Conservation (phyloP, 2,113 vertebrate genomes). For the Taxidea taxus region DNA sequence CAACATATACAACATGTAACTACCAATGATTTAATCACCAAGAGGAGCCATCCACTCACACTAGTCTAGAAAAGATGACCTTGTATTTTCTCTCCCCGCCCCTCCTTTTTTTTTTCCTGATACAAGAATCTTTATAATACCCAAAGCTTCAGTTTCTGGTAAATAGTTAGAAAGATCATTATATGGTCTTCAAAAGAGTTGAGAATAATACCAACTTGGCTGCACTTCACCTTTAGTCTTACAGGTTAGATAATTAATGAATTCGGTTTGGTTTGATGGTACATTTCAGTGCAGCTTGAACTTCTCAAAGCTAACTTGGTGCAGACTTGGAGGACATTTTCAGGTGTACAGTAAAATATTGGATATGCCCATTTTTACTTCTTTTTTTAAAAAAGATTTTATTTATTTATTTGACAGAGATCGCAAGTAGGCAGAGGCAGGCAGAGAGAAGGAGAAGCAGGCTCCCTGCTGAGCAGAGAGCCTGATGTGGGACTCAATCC, state of each 20-base stretch:
- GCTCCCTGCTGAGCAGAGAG: no score
- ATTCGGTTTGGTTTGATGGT: not conserved
- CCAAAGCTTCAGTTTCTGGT: not conserved
- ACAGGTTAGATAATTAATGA: not conserved
- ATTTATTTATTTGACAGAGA: no score
- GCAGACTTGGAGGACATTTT: not conserved
- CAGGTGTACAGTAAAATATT: not conserved
- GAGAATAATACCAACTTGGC: not conserved
- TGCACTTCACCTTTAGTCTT: not conserved
- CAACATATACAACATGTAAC: not conserved
- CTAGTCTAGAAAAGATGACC: not conserved
- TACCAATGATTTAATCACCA: not conserved
- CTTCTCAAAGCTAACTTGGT: not conserved
- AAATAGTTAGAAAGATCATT: not conserved
- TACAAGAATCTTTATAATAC: not conserved
- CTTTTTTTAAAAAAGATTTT: no score
- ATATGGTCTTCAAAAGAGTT: not conserved
- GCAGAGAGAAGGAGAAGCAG: no score
- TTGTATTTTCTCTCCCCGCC: not conserved
- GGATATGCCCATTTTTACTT: not conserved
- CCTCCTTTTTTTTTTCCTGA: not conserved
- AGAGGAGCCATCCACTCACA: not conserved
- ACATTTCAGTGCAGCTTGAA: not conserved
- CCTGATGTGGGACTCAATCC: no score
- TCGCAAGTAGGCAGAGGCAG: no score